Conservation (phyloP, 2,888 invertebrate genomes). For the Sphaerophoria rueppellii region DNA sequence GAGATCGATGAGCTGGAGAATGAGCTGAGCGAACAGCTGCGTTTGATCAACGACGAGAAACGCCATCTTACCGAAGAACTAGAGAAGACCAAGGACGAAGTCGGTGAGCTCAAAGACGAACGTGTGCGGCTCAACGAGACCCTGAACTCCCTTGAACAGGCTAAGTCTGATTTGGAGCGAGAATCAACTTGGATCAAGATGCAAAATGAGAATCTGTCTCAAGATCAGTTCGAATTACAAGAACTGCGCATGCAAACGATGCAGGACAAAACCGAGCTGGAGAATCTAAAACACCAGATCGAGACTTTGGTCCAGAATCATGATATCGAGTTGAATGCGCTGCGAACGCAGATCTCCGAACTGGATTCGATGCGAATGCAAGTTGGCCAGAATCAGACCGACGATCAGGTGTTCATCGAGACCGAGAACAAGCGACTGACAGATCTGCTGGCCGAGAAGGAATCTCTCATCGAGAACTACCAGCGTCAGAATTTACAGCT, state of each 20-base stretch:
- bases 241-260: slow-evolving; percentile 81
- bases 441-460: slow-evolving; percentile 83
- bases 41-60: slow-evolving; percentile 78
- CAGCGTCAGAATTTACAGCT: slow-evolving; percentile 80
- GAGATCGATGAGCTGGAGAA: slow-evolving; percentile 83
- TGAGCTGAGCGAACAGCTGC: slow-evolving; percentile 82
- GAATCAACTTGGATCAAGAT: slow-evolving; percentile 79
- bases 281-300: slow-evolving; percentile 80
- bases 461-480: slow-evolving; percentile 82
- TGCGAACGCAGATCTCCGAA: slow-evolving; percentile 80
- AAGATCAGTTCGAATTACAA: slow-evolving; percentile 80
- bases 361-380: slow-evolving; percentile 80
- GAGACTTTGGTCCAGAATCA: slow-evolving; percentile 80
- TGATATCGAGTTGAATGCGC: slow-evolving; percentile 79
- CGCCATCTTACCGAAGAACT: slow-evolving; percentile 84
- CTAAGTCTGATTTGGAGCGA: slow-evolving; percentile 77
- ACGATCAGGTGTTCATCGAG: slow-evolving; percentile 82
- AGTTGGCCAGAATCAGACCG: slow-evolving; percentile 82
- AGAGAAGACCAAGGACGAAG: slow-evolving; percentile 84
- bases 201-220: slow-evolving; percentile 80
- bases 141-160: slow-evolving; percentile 78
- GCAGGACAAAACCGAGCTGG: slow-evolving; percentile 82
- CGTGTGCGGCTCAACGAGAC: slow-evolving; percentile 80
- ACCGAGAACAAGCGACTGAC: slow-evolving; percentile 85
- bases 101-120: slow-evolving; percentile 84